A percentile compares a stretch with the other conserved stretches of the same genome.
Conservation (phyloP, 2,797 vertebrate species). For the Mallotus villosus region DNA sequence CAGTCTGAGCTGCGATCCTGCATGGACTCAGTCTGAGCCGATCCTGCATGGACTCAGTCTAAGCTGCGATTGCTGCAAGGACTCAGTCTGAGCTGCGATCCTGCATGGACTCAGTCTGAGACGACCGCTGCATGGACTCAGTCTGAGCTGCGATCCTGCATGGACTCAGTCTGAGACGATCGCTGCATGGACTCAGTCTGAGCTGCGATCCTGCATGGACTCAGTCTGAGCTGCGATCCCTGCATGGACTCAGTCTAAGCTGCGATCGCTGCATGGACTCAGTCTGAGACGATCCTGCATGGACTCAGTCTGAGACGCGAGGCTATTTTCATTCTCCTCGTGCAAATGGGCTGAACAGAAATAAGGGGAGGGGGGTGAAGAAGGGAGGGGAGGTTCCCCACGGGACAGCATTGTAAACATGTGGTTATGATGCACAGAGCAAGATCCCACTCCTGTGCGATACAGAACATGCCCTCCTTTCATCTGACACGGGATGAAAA, state of each 20-base stretch:
- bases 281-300: constrained; percentile 60
- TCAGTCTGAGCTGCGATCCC: constrained; percentile 55
- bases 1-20: constrained; percentile 57
- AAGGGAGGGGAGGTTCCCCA: constrained; percentile 65
- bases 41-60: constrained; percentile 60
- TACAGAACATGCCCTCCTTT: constrained; percentile 70
- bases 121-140: no score
- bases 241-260: no score
- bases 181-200: no score
- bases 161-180: constrained; percentile 57
- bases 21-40: constrained; percentile 58
- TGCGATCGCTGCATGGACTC: constrained; percentile 62
- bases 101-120: constrained; percentile 60
- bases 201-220: constrained; percentile 63
- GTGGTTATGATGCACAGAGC: constrained; percentile 65
- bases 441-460: constrained; percentile 69
- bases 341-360: constrained; percentile 60
- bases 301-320: constrained; percentile 55
- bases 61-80: no score
- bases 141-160: no score
- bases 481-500: constrained; percentile 74
- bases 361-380: constrained; percentile 37
- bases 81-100: no score
- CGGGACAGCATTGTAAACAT: constrained; percentile 74
- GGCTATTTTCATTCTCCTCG: constrained; percentile 71